phyloP scores from a whole-genome alignment of 1,140 invertebrate species.

The Drosophila nannoptera region DNA sequence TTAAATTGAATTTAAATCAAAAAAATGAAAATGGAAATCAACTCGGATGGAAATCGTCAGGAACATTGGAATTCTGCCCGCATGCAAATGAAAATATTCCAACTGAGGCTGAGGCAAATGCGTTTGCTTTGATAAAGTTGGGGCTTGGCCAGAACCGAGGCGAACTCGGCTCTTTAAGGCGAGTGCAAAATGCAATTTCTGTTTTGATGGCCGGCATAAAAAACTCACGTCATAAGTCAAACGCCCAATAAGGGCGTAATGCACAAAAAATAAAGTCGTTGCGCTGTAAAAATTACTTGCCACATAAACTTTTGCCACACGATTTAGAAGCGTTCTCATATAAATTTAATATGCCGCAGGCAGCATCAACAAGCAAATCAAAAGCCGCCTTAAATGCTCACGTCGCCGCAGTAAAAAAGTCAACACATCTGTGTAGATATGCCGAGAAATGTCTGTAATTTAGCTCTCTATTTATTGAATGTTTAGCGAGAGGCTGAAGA shows the following conservation, averaged over 20 bases:
- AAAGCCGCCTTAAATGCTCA: slow-evolving; percentile 73
- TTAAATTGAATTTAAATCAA: background rate
- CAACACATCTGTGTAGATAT: slow-evolving; percentile 56
- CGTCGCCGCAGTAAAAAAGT: slow-evolving; percentile 72
- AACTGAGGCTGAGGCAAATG: no score
- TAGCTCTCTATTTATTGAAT: slow-evolving; percentile 73
- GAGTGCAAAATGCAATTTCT: slow-evolving; percentile 45
- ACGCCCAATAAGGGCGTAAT: slow-evolving; percentile 36
- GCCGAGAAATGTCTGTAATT: slow-evolving; percentile 53
- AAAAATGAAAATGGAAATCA: background rate
- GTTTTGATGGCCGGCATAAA: slow-evolving; percentile 42
- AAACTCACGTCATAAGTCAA: slow-evolving; percentile 34
- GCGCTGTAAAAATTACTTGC: slow-evolving; percentile 62
- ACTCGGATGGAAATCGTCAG: no score
- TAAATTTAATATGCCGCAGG: slow-evolving; percentile 72
- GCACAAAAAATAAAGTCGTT: slow-evolving; percentile 61
- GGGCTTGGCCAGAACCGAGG: no score
- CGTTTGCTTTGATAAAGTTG: no score
- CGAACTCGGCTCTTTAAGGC: background rate
- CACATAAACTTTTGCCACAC: slow-evolving; percentile 67
- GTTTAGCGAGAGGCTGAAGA: slow-evolving; percentile 40
- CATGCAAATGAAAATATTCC: no score
- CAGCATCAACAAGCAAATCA: slow-evolving; percentile 39
- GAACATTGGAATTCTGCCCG: no score
- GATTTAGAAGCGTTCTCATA: slow-evolving; percentile 69